Percentiles rank a stretch among this genome's conserved stretches.
phyloP scores from a whole-genome alignment of 2,797 vertebrate genomes.

The Chaenodraco wilsoni region DNA sequence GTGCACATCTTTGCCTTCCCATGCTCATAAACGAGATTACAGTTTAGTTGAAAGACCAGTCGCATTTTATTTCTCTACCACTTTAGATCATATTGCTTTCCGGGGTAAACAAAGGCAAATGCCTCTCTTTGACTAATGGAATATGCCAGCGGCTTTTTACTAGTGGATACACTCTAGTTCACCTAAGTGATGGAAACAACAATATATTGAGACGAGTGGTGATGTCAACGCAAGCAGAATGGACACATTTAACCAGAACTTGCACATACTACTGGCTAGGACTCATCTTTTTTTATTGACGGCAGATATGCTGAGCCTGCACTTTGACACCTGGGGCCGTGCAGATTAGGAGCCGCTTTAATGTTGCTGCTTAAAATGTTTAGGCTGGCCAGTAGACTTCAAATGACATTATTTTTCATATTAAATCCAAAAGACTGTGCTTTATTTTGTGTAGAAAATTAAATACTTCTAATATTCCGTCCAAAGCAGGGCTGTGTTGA shows the following conservation, averaged over 20 bases:
- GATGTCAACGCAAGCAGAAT: neutral
- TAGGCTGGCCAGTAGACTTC: neutral
- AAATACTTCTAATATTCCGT: neutral
- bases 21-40: slow-evolving; percentile 14
- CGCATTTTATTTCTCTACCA: slow-evolving; percentile 10
- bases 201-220: neutral
- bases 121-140: neutral
- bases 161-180: neutral
- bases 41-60: slow-evolving; percentile 10
- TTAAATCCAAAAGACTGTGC: neutral
- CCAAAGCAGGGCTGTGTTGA: neutral
- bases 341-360: neutral
- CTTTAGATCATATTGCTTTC: slow-evolving; percentile 14
- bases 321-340: neutral
- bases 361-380: neutral
- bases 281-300: no score
- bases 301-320: slow-evolving; percentile 25
- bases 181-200: slow-evolving; percentile 4
- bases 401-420: slow-evolving; percentile 1
- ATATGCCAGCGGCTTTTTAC: neutral
- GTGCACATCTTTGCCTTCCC: slow-evolving; percentile 7
- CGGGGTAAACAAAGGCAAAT: neutral
- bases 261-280: neutral
- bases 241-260: neutral
- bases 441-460: neutral